Base-by-base conservation (phyloP, 1,140 invertebrate species). In the Sarcophaga bullata region DNA sequence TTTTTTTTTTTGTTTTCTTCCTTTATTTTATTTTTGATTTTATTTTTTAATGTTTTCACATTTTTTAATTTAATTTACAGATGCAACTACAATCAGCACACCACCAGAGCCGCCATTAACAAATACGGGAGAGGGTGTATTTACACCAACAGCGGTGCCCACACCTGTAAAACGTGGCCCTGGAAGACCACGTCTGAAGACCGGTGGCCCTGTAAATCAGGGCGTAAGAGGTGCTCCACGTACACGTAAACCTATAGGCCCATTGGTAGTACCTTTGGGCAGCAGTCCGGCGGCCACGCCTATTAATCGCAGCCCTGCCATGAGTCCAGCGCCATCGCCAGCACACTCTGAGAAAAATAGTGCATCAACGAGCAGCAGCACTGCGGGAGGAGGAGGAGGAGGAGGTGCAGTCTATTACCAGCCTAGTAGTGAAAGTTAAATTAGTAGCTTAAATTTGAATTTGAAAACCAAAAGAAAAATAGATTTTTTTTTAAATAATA, bases 181-280 rank as follows among this genome's bases (percentile, higher is more conserved):
- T 0, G 96, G 96, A 15, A 89, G 96, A 85, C 96, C 96, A 0
- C 91, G 95, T 6, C 90, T 95, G 78, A 92, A 93, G 84, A 94
- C 92, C 3, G 91, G 91, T 62, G 94, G 93, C 6, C 94, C 94
- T 0, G 90, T 92, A 0, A 92, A 95, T 86, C 91, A 92, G 80
- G 93, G 93, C 17, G 91, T 91, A 37, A 91, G 94, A 10, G 91
- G 91, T 58, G 72, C 91, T 72, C 87, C 92, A 54, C 89, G 92
- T 83, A 88, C 93, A 83, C 88, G 93, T n/a, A 91, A 92, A 80
- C 91, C 92, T 0, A 91, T 93, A 9, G 92, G 92, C 80, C 93
- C 93, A 4, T 86, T 94, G 54, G 90, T 93, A 1, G 93, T 94
- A 80, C 93, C 93, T 3, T 86, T 94, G 9, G 91, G 92, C 9